Evolutionary conservation across 2,113 vertebrate species (phyloP).

Genomic region (Prochilodus magdalenae): DNA sequence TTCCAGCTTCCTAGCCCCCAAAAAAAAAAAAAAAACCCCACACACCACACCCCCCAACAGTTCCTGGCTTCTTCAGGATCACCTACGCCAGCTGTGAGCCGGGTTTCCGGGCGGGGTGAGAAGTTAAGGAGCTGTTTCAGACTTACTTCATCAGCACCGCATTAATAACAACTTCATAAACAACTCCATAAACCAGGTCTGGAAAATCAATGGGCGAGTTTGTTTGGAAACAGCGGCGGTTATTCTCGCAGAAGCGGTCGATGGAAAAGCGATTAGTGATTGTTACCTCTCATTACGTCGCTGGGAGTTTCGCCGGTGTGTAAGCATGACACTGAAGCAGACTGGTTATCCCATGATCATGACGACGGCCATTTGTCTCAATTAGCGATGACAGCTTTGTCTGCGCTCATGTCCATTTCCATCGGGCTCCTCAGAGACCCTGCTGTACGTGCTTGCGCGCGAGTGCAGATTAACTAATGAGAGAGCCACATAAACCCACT

Average conservation of each 20-base stretch:
- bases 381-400: constrained; percentile 75
- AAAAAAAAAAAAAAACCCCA: no score
- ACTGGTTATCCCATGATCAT: constrained; percentile 69
- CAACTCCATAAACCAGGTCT: background rate
- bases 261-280: constrained; percentile 34
- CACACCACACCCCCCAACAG: no score
- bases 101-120: no score
- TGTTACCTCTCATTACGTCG: constrained; percentile 40
- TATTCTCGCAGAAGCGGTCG: background rate
- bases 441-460: constrained; percentile 28
- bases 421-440: constrained; percentile 47
- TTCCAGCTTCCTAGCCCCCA: no score
- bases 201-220: constrained; percentile 1
- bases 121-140: background rate
- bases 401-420: constrained; percentile 70
- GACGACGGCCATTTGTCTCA: constrained; percentile 73
- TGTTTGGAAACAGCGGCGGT: constrained; percentile 22
- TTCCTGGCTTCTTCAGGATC: no score
- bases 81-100: no score
- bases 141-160: background rate
- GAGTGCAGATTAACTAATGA: background rate
- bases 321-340: constrained; percentile 65
- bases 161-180: constrained; percentile 27
- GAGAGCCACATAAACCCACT: background rate
- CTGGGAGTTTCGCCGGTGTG: constrained; percentile 46